Conservation (phyloP, 2,888 invertebrate genomes). For the Tinea pellionella region DNA sequence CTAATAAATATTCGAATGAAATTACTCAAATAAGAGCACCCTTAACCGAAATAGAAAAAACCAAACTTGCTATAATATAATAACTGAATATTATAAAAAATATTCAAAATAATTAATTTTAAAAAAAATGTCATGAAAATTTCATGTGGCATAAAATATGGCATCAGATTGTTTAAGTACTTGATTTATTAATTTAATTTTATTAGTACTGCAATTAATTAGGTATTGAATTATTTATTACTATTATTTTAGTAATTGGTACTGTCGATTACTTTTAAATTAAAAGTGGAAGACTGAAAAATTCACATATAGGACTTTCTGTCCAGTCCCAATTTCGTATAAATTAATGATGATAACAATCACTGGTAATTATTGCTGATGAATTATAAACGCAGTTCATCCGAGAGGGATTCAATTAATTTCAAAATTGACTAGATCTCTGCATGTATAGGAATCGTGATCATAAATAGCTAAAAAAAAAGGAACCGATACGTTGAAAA, state of each 20-base stretch:
- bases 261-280: conserved; percentile 1
- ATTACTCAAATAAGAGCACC: neutral
- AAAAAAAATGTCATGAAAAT: conserved; percentile 59
- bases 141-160: conserved; percentile 67
- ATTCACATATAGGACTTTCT: neutral
- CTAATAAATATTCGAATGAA: neutral
- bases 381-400: neutral
- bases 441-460: conserved; percentile 63
- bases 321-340: neutral
- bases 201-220: neutral
- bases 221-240: neutral
- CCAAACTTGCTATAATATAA: neutral
- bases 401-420: conserved; percentile 38
- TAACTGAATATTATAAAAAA: neutral
- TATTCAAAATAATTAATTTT: conserved; percentile 24
- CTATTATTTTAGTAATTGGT: neutral
- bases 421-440: conserved; percentile 70
- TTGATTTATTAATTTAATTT: conserved; percentile 21
- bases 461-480: conserved; percentile 58
- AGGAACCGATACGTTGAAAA: neutral
- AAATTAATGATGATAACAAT: neutral
- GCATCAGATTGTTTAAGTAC: conserved; percentile 65
- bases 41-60: neutral
- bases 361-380: neutral
- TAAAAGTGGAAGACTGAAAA: conserved; percentile 9